Percentiles rank a stretch among this genome's conserved stretches.
Evolutionary conservation across 2,797 vertebrate genomes (phyloP).

Genomic region (Melopsittacus undulatus): DNA sequence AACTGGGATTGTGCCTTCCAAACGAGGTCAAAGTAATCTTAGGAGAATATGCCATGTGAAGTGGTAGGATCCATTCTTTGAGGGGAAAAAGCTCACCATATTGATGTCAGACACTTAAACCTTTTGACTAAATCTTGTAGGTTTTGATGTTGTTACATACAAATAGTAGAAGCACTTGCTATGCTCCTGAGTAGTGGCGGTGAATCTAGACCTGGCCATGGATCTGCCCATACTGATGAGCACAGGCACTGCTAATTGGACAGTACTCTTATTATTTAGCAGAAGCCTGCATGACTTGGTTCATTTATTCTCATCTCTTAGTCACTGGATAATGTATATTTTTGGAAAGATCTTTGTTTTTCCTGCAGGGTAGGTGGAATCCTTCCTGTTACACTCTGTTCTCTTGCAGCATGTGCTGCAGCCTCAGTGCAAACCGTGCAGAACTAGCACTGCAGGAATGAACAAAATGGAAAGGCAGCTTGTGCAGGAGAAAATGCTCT

Average conservation of each 20-base stretch:
- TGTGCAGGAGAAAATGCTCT: background rate
- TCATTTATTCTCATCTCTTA: constrained; percentile 36
- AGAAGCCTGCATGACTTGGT: background rate
- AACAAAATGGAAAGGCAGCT: background rate
- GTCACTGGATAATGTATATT: constrained; percentile 23
- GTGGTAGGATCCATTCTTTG: background rate
- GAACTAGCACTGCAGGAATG: accelerated
- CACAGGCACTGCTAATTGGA: background rate
- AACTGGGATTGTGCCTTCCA: background rate
- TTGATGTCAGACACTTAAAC: background rate
- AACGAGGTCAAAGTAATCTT: background rate
- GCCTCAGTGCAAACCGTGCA: background rate
- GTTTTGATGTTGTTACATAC: background rate
- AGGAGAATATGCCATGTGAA: accelerated
- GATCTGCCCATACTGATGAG: background rate
- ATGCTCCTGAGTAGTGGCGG: background rate
- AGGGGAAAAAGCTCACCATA: background rate
- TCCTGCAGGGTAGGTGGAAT: constrained; percentile 40
- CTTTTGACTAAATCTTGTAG: background rate
- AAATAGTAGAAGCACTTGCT: background rate
- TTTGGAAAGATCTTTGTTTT: constrained; percentile 45
- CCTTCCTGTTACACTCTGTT: background rate
- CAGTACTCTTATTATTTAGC: background rate
- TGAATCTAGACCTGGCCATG: background rate
- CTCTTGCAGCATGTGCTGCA: background rate